Base-by-base conservation (phyloP, 2,113 vertebrate species). In the Oryzias celebensis region DNA sequence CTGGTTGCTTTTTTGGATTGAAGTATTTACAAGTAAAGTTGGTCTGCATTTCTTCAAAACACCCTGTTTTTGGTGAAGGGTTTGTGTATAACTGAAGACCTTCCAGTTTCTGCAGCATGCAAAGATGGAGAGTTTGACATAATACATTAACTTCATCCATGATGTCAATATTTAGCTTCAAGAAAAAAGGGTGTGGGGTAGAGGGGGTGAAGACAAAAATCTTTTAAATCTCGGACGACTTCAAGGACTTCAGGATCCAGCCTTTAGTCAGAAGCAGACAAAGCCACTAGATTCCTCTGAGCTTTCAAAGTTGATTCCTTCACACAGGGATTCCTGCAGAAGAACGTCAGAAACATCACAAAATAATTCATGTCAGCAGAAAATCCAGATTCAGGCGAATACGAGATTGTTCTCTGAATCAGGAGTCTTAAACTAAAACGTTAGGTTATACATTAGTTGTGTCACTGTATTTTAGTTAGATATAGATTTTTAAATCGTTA, bases 251-350 rank as follows among this genome's bases (percentile, higher is more conserved):
- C 51, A 10, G 48, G 46, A 62, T 28, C 26, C 49, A 22, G 0
- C 68, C 63, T 43, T 87, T 80, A 90, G 46, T 93, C 88, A 92
- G 85, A 91, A 90, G 77, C 85, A 80, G 86, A 91, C 87, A 87
- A 80, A 81, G 83, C 81, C 86, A 87, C 63, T 75, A 74, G 65
- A 55, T 78, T 92, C 89, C 77, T 91, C 90, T n/a, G 86, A 36
- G 84, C 75, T 83, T 80, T 91, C 92, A 87, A 66, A 86, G 87
- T 86, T 86, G 83, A 83, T 82, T 87, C 89, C 91, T 85, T 92
- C 91, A 48, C 87, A 90, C 82, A 93, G 78, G 82, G 82, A 86
- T 43, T 91, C 92, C 92, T 93, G 65, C 1, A 68, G 80, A 63
- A 71, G 52, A 66, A 51, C 56, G 45, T 43, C 17, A 47, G 14